These are phyloP conservation scores for Danaus plexippus DNA, from an alignment of 1,140 invertebrate genomes.

Conservation along the genomic window DNA sequence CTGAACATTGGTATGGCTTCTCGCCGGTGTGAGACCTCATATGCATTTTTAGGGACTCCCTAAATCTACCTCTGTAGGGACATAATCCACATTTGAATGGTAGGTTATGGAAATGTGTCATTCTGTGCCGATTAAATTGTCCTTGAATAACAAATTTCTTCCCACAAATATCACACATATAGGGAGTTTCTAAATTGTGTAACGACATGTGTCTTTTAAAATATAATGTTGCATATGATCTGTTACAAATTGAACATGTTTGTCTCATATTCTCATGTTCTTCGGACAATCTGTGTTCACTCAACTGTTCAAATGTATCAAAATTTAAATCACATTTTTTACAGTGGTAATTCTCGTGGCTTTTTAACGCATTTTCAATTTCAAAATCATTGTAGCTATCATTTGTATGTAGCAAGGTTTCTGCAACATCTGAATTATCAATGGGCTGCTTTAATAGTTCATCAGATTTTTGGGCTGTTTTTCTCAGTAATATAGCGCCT, in stretches of 20 bases:
- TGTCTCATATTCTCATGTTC: slow-evolving; percentile 52
- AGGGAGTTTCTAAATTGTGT: slow-evolving; percentile 35
- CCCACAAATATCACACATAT: slow-evolving; percentile 61
- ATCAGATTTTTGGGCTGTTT: slow-evolving; percentile 51
- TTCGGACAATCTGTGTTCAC: slow-evolving; percentile 38
- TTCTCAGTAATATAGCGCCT: slow-evolving; percentile 44
- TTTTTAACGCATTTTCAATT: slow-evolving; percentile 5
- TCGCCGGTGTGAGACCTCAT: slow-evolving; percentile 70
- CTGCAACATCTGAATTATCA: slow-evolving; percentile 22
- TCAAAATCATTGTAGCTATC: slow-evolving; percentile 10
- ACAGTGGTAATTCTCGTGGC: slow-evolving; percentile 19
- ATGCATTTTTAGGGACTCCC: slow-evolving; percentile 62
- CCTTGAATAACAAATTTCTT: slow-evolving; percentile 49
- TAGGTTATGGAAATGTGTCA: slow-evolving; percentile 50
- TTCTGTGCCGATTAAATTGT: slow-evolving; percentile 45
- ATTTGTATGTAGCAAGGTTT: slow-evolving; percentile 14
- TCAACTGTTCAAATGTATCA: slow-evolving; percentile 31
- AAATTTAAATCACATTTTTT: slow-evolving; percentile 34
- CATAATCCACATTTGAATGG: slow-evolving; percentile 56
- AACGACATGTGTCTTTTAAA: slow-evolving; percentile 46
- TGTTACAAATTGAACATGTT: slow-evolving; percentile 47
- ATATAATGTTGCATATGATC: slow-evolving; percentile 33
- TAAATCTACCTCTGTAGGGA: slow-evolving; percentile 56
- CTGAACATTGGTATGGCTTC: slow-evolving; percentile 65
- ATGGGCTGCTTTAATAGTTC: slow-evolving; percentile 32